Base-by-base conservation (phyloP, 2,113 vertebrate species). In the Murina feae region DNA sequence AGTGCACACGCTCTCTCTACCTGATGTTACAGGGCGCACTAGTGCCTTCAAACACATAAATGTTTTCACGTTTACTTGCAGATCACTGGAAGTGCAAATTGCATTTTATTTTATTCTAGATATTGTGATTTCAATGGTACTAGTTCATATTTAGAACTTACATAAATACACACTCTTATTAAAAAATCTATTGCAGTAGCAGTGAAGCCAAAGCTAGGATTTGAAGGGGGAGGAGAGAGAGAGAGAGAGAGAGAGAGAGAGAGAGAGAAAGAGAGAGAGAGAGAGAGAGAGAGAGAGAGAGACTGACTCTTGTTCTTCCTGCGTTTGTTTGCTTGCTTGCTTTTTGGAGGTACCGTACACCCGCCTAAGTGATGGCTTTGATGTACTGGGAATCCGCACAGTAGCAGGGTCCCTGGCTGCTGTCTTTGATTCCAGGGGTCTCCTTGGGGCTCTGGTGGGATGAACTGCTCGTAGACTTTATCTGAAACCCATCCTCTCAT, bases 401-500 rank as follows among this genome's bases (percentile, higher is more conserved):
- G 96, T 96, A 97, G 95, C 97, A 93, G 90, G 93, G 95, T 95
- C 95, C 88, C 97, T 95, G 93, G 95, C 82, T 96, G 92, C 93
- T 97, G 90, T 90, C 96, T 97, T 97, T 97, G 95, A 97, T 96
- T 96, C 94, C 89, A 96, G 95, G 93, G 88, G 90, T 96, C 96
- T 96, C 93, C 96, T 97, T 68, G 97, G 95, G 97, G 95, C 82
- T 97, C 93, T 97, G 92, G 92, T 95, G 97, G 95, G 97, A 96
- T 97, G 93, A 88, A 79, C 95, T 8, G 86, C 85, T 93, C 93
- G 93, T 92, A 96, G 90, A 95, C 95, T 97, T 97, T 97, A 97
- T 97, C 93, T 96, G 97, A 97, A 97, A 97, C 84, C 95, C 93
- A 97, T 96, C 94, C 95, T 94, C 90, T 97, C 95, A 96, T 97